These are phyloP conservation scores for Pyrrhosoma nymphula DNA, from an alignment of 2,888 invertebrate genomes.

Conservation along the genomic window DNA sequence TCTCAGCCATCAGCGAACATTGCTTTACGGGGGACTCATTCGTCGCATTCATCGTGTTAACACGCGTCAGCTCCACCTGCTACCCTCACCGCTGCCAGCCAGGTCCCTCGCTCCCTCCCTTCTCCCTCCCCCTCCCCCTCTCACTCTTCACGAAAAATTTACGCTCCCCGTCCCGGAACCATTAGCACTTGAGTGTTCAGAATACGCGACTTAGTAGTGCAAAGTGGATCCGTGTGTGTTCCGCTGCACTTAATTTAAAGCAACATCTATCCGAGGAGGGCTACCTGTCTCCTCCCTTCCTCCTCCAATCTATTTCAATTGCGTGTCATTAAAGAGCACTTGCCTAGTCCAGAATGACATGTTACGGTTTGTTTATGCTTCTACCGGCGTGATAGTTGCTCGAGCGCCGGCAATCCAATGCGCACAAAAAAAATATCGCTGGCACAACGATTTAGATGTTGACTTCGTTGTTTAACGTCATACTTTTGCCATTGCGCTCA, in stretches of 20 bases:
- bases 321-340: no score
- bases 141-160: not conserved
- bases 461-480: no score
- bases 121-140: not conserved
- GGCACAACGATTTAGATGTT: no score
- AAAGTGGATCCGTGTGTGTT: not conserved
- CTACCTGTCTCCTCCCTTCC: not conserved
- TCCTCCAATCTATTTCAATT: no score
- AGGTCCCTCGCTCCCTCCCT: not conserved
- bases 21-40: conserved; percentile 27
- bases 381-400: no score
- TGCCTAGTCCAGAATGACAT: no score
- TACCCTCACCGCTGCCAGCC: not conserved
- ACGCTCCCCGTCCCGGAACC: not conserved
- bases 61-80: conserved; percentile 56
- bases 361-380: no score
- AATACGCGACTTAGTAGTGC: not conserved
- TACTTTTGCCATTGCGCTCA: no score
- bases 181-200: conserved; percentile 8
- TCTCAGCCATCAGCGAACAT: conserved; percentile 33
- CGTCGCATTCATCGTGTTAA: conserved; percentile 52
- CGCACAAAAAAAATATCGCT: no score
- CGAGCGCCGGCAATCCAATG: no score
- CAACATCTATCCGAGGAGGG: not conserved
- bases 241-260: not conserved